These are phyloP conservation scores for Troides aeacus DNA, from an alignment of 2,888 invertebrate genomes.

Conservation along the genomic window DNA sequence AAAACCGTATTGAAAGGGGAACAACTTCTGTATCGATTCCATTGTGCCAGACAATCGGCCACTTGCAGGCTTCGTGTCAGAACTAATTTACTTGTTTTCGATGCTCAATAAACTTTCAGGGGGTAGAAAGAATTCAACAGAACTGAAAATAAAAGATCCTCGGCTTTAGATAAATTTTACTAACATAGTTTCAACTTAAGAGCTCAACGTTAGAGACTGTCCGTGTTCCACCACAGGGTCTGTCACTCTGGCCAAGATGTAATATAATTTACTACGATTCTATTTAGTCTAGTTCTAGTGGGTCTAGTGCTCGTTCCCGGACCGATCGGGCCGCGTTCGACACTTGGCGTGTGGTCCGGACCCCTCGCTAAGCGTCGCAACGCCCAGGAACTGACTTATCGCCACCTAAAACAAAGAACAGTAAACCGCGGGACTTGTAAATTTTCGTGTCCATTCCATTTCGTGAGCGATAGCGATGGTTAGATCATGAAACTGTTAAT, in stretches of 20 bases:
- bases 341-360: no score
- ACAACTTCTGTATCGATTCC: conserved; percentile 68
- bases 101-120: conserved; percentile 66
- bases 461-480: conserved; percentile 38
- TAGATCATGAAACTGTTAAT: not conserved
- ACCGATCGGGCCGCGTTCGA: no score
- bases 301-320: no score
- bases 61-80: conserved; percentile 73
- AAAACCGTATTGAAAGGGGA: conserved; percentile 68
- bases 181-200: no score
- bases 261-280: no score
- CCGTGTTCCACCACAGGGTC: no score
- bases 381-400: conserved; percentile 67
- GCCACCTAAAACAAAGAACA: conserved; percentile 67
- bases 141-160: conserved; percentile 13
- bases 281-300: no score
- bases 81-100: conserved; percentile 74
- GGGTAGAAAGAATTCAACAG: conserved; percentile 63
- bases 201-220: no score
- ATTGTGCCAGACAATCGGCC: conserved; percentile 72
- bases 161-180: no score
- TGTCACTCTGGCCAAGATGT: no score
- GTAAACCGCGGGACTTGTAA: conserved; percentile 63
- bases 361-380: conserved; percentile 28
- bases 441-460: conserved; percentile 48